These are phyloP conservation scores for Adineta ricciae DNA, from an alignment of 2,888 invertebrate genomes.

Conservation along the genomic window DNA sequence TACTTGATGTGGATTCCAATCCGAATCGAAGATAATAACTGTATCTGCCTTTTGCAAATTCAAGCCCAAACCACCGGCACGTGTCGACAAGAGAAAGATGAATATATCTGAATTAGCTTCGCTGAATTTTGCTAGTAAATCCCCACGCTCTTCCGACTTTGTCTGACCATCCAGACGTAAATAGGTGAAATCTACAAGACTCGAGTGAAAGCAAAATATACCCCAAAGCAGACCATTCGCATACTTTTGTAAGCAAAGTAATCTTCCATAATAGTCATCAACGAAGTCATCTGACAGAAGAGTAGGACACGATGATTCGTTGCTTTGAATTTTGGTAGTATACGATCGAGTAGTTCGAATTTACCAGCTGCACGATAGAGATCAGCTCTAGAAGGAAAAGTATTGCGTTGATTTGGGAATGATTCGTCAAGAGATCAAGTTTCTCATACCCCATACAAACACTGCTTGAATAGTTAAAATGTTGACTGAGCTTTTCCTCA, in stretches of 20 bases:
- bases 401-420: too few species aligned
- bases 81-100: conserved; percentile 84
- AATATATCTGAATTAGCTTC: conserved; percentile 75
- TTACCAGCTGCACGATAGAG: conserved; percentile 87
- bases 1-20: conserved; percentile 96
- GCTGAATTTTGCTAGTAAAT: conserved; percentile 60
- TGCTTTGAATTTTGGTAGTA: conserved; percentile 83
- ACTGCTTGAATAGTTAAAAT: conserved; percentile 63
- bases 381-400: conserved; percentile 61
- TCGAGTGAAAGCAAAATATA: background rate
- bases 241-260: conserved; percentile 71
- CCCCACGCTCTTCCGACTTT: conserved; percentile 92
- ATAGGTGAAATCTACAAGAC: conserved; percentile 60
- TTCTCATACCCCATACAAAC: conserved; percentile 61
- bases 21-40: conserved; percentile 95
- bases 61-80: conserved; percentile 92
- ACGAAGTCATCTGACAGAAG: conserved; percentile 99
- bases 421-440: background rate
- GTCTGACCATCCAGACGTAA: conserved; percentile 91
- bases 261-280: conserved; percentile 98
- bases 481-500: conserved; percentile 90
- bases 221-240: too few species aligned
- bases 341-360: conserved; percentile 89
- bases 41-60: conserved; percentile 97
- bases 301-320: conserved; percentile 84